Percentiles rank a stretch among this genome's conserved stretches.
Evolutionary conservation across 2,797 vertebrate species (phyloP).

Genomic region (Crypturellus tataupa): DNA sequence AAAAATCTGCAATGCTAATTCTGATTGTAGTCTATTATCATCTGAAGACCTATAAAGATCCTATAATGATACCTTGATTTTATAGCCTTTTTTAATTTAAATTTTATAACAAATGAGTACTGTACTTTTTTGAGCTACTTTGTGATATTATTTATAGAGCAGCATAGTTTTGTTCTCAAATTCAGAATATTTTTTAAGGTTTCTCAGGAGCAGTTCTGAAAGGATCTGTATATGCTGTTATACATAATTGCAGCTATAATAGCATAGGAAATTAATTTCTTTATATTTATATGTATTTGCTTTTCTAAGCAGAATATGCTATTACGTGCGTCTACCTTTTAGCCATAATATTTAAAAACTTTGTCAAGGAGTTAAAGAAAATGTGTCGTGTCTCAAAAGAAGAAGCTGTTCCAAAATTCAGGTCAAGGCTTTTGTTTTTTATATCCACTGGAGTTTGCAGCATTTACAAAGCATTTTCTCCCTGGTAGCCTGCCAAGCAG

Average conservation of each 20-base stretch:
- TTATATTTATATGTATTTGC: background rate
- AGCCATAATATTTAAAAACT: background rate
- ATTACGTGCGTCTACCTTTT: rapidly evolving
- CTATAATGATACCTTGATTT: background rate
- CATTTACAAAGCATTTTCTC: rapidly evolving
- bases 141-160: no score
- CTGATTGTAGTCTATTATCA: conserved; percentile 21
- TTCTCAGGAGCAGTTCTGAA: background rate
- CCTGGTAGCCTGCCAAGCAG: background rate
- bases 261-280: background rate
- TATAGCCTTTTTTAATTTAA: background rate
- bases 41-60: background rate
- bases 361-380: background rate
- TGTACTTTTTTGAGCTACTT: no score
- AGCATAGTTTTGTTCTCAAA: background rate
- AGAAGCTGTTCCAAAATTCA: background rate
- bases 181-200: background rate
- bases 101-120: background rate
- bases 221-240: background rate
- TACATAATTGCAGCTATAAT: no score
- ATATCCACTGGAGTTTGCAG: background rate
- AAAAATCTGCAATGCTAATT: conserved; percentile 9
- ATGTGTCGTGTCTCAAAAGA: background rate
- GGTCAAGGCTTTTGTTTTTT: background rate
- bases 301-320: background rate